phyloP scores from a whole-genome alignment of 1,140 invertebrate genomes.

The Neomicropteryx cornuta region DNA sequence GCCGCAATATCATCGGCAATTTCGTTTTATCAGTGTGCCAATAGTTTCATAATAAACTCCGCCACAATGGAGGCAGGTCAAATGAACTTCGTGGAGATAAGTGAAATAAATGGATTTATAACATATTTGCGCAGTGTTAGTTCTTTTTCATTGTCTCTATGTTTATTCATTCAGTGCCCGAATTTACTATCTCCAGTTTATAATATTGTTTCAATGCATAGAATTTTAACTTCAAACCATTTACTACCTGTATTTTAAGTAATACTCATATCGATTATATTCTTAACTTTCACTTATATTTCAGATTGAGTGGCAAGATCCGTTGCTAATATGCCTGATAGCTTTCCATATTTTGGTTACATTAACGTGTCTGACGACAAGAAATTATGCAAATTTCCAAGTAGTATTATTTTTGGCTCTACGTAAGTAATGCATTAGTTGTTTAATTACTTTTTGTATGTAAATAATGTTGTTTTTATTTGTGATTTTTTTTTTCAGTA shows the following conservation, averaged over 20 bases:
- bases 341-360: constrained; percentile 66
- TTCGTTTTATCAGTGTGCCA: no score
- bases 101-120: constrained; percentile 47
- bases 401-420: constrained; percentile 69
- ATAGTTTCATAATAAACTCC: no score
- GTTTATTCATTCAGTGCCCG: constrained; percentile 1
- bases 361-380: constrained; percentile 63
- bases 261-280: constrained; percentile 1
- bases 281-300: constrained; percentile 24
- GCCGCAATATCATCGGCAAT: no score
- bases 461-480: constrained; percentile 8
- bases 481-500: constrained; percentile 47
- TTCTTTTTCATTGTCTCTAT: constrained; percentile 15
- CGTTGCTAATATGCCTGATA: constrained; percentile 68
- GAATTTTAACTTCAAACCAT: constrained; percentile 6
- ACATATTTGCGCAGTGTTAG: constrained; percentile 49
- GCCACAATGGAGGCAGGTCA: constrained; percentile 22
- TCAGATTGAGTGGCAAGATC: constrained; percentile 82
- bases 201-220: constrained; percentile 5
- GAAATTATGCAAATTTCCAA: constrained; percentile 80
- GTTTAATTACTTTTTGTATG: constrained; percentile 5
- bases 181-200: constrained; percentile 4
- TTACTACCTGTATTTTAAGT: constrained; percentile 7
- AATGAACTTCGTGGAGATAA: constrained; percentile 44
- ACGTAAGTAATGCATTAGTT: constrained; percentile 47